Percentiles rank a stretch among this genome's conserved stretches.
phyloP scores from a whole-genome alignment of 1,140 invertebrate species.

The Diploscapter pachys region DNA sequence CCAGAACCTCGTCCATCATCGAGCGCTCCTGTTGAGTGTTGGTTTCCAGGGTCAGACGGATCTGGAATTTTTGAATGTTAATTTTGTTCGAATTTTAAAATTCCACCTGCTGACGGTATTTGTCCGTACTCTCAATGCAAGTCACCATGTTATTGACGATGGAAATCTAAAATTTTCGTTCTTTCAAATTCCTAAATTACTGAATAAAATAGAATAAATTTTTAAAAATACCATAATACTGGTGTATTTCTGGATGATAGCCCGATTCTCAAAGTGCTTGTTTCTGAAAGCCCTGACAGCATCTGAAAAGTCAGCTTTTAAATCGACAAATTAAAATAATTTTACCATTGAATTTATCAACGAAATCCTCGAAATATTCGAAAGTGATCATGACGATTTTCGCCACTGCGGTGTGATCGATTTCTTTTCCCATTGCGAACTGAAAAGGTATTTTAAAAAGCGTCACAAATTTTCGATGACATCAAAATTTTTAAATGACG shows the following conservation, averaged over 20 bases:
- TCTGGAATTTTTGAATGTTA: slow-evolving; percentile 5
- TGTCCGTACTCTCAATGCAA: slow-evolving; percentile 41
- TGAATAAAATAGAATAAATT: slow-evolving; percentile 8
- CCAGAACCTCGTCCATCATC: slow-evolving; percentile 7
- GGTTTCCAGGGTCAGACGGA: slow-evolving; percentile 27
- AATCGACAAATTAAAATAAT: too few relatives aligned
- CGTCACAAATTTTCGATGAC: too few relatives aligned
- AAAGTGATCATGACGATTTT: too few relatives aligned
- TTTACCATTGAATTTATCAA: too few relatives aligned
- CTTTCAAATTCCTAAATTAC: too few relatives aligned
- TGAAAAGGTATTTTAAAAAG: too few relatives aligned
- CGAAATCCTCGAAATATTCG: too few relatives aligned
- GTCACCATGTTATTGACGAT: slow-evolving; percentile 40
- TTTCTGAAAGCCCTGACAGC: slow-evolving; percentile 80
- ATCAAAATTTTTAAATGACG: too few relatives aligned
- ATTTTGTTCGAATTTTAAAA: neutral
- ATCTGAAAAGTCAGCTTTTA: slow-evolving; percentile 60
- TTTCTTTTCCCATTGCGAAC: too few relatives aligned
- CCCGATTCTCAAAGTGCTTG: slow-evolving; percentile 70
- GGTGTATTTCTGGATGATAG: slow-evolving; percentile 57
- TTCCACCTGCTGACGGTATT: slow-evolving; percentile 34
- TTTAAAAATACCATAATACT: slow-evolving; percentile 28
- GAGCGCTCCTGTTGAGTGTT: slow-evolving; percentile 31
- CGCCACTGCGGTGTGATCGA: too few relatives aligned
- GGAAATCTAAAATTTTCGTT: slow-evolving; percentile 18